Conservation (phyloP, 2,888 invertebrate genomes). For the Dusona sp. region DNA sequence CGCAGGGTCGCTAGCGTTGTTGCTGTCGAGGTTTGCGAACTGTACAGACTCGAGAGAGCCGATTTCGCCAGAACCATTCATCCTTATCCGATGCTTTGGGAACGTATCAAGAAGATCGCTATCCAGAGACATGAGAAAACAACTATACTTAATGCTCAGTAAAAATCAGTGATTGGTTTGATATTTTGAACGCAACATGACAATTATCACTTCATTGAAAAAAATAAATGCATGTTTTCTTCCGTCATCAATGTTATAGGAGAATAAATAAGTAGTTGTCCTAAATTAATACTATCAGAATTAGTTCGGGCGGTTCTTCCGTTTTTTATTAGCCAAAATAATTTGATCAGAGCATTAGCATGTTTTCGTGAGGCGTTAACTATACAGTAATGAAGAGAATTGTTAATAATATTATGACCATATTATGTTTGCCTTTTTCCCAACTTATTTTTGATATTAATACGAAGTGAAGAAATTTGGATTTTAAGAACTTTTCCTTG, state of each 20-base stretch:
- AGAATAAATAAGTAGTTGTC: background rate
- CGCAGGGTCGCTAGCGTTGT: slow-evolving; percentile 83
- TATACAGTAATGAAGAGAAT: background rate
- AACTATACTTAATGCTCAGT: slow-evolving; percentile 77
- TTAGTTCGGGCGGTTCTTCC: background rate
- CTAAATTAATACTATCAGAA: background rate
- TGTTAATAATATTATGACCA: background rate
- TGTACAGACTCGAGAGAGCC: slow-evolving; percentile 82
- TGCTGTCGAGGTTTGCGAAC: slow-evolving; percentile 83
- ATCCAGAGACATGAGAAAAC: slow-evolving; percentile 81
- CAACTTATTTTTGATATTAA: background rate
- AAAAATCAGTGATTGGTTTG: slow-evolving; percentile 29
- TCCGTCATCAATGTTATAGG: background rate
- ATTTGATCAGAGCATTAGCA: background rate
- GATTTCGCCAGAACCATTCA: slow-evolving; percentile 82
- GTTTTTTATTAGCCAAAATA: background rate
- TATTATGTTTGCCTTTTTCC: background rate
- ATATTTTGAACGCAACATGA: background rate
- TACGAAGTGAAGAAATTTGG: background rate
- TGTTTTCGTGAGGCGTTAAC: background rate
- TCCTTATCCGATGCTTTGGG: slow-evolving; percentile 83
- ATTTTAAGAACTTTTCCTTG: too few relatives aligned
- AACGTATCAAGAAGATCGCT: slow-evolving; percentile 83
- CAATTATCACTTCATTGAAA: background rate
- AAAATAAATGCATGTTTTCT: background rate